phyloP scores from a whole-genome alignment of 2,113 vertebrate genomes.

The Rhinolophus ferrumequinum region DNA sequence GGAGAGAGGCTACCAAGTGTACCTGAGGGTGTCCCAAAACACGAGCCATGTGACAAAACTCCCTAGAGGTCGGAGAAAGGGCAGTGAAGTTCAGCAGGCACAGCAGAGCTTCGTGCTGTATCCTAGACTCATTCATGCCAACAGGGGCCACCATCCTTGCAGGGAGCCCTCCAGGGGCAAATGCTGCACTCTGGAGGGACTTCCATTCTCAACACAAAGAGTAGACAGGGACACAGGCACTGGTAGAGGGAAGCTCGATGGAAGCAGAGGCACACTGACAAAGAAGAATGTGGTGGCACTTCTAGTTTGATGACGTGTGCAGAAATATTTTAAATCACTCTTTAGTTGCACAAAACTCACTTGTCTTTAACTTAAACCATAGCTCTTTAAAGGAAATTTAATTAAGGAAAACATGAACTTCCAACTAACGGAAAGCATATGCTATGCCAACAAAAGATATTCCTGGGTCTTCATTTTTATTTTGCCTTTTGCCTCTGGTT shows the following conservation, averaged over 20 bases:
- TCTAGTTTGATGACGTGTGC: neutral
- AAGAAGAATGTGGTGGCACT: neutral
- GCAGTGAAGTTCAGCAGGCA: too few species aligned
- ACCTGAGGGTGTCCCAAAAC: neutral
- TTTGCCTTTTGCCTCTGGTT: slow-evolving; percentile 59
- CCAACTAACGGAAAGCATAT: neutral
- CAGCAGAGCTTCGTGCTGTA: neutral
- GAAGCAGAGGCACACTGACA: neutral
- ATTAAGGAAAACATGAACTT: slow-evolving; percentile 34
- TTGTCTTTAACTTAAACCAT: slow-evolving; percentile 49
- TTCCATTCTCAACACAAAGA: neutral
- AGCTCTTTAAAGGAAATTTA: slow-evolving; percentile 51
- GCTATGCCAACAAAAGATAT: neutral
- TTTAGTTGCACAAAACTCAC: slow-evolving; percentile 25
- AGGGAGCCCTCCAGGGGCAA: neutral
- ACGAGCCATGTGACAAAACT: neutral
- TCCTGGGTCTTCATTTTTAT: slow-evolving; percentile 57
- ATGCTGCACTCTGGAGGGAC: neutral
- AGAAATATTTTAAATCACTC: slow-evolving; percentile 40
- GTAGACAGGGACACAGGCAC: neutral
- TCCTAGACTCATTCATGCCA: too few species aligned
- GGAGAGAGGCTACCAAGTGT: neutral
- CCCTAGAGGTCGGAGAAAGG: neutral
- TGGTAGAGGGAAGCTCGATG: neutral
- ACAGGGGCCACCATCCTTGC: too few species aligned